Conservation (phyloP, 2,888 invertebrate genomes). For the Trichacis sp. region DNA sequence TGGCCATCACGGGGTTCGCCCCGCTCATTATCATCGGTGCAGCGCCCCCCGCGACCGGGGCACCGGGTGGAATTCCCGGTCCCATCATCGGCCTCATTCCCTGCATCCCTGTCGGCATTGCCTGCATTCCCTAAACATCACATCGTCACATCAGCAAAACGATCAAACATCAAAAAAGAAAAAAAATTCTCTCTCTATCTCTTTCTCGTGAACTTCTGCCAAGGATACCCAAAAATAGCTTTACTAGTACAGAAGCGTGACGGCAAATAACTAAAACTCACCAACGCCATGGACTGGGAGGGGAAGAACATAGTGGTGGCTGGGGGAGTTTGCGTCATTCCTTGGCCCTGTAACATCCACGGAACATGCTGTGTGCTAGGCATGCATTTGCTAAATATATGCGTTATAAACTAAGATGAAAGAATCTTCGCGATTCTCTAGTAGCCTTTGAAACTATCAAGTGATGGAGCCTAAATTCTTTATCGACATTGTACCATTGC, state of each 20-base stretch:
- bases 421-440: too few species aligned
- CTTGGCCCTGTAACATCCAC: conserved; percentile 69
- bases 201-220: too few species aligned
- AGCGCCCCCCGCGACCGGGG: conserved; percentile 50
- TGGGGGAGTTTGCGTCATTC: conserved; percentile 68
- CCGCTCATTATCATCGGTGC: conserved; percentile 56
- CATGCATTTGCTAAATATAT: conserved; percentile 65
- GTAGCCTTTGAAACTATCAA: too few species aligned
- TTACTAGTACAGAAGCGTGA: conserved; percentile 5
- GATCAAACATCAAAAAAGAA: not conserved
- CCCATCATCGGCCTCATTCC: conserved; percentile 65
- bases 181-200: too few species aligned
- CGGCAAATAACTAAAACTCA: conserved; percentile 53
- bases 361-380: conserved; percentile 64
- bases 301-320: conserved; percentile 60
- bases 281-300: conserved; percentile 61
- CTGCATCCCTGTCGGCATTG: conserved; percentile 60
- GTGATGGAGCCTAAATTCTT: too few species aligned
- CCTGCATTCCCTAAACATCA: conserved; percentile 59
- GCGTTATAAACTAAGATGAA: conserved; percentile 40
- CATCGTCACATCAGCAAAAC: conserved; percentile 2
- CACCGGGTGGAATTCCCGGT: conserved; percentile 48
- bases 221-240: not conserved
- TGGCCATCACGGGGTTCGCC: conserved; percentile 56
- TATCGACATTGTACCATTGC: too few species aligned